A percentile compares a stretch with the other conserved stretches of the same genome.
Conservation (phyloP, 2,888 invertebrate genomes). For the Macroteleia sp. region DNA sequence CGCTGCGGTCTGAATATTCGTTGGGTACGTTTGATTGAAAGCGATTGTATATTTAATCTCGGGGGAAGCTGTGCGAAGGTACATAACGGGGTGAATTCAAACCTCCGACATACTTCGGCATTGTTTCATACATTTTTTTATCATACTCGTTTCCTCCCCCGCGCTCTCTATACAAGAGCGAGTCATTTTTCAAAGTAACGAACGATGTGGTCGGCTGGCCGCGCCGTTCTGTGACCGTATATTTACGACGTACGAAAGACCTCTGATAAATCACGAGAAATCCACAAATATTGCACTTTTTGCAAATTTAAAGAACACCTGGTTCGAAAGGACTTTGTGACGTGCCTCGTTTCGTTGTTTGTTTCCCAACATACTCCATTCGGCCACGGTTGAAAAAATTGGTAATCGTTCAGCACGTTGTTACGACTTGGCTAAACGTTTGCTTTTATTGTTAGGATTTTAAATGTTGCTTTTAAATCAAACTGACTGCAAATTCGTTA, state of each 20-base stretch:
- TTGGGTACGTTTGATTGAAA: slow-evolving; percentile 14
- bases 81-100: no score
- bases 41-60: slow-evolving; percentile 22
- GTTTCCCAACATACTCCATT: slow-evolving; percentile 11
- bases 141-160: slow-evolving; percentile 37
- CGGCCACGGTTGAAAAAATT: slow-evolving; percentile 6
- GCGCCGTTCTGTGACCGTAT: slow-evolving; percentile 55
- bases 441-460: slow-evolving; percentile 34
- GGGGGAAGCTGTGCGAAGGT: neutral
- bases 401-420: slow-evolving; percentile 40
- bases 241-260: slow-evolving; percentile 66
- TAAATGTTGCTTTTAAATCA: slow-evolving; percentile 42
- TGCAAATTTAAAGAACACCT: slow-evolving; percentile 53
- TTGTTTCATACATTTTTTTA: slow-evolving; percentile 55
- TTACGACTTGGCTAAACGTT: slow-evolving; percentile 17
- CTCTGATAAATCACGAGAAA: slow-evolving; percentile 66
- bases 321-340: slow-evolving; percentile 29
- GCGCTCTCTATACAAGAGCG: slow-evolving; percentile 43
- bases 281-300: slow-evolving; percentile 65
- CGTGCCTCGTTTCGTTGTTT: slow-evolving; percentile 19
- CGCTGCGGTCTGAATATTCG: slow-evolving; percentile 19
- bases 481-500: slow-evolving; percentile 26
- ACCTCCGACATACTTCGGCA: slow-evolving; percentile 30
- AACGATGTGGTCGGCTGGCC: slow-evolving; percentile 60
- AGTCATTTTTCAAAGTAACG: slow-evolving; percentile 77